phyloP scores from a whole-genome alignment of 2,113 vertebrate genomes.

The Dipodomys merriami region DNA sequence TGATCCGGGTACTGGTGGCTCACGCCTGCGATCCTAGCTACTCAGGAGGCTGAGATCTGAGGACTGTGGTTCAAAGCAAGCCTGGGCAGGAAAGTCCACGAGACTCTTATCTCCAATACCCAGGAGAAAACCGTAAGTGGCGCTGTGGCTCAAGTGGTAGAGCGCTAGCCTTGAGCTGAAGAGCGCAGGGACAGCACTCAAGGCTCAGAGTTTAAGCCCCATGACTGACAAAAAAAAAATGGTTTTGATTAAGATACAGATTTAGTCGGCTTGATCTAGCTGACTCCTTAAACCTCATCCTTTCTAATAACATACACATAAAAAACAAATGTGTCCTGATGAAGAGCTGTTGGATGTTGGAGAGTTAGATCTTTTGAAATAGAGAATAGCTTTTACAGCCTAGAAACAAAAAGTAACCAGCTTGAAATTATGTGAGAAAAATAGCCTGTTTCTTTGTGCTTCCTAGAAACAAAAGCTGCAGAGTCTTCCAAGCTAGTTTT shows the following conservation, averaged over 20 bases:
- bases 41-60: no score
- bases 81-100: no score
- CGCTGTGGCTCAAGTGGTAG: no score
- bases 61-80: no score
- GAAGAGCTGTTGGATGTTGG: slow-evolving; percentile 40
- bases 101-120: no score
- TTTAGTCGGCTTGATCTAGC: slow-evolving; percentile 14
- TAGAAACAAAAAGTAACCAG: slow-evolving; percentile 57
- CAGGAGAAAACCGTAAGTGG: no score
- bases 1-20: no score
- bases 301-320: slow-evolving; percentile 48
- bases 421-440: slow-evolving; percentile 46
- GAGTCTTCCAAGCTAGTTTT: neutral
- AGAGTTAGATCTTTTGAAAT: slow-evolving; percentile 71
- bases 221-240: neutral
- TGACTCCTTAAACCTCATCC: neutral
- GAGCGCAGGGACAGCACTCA: no score
- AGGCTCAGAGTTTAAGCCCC: no score
- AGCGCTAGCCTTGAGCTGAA: no score
- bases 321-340: neutral
- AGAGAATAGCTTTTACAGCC: slow-evolving; percentile 64
- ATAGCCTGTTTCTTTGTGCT: slow-evolving; percentile 40
- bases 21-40: no score
- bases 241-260: slow-evolving; percentile 44
- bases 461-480: neutral